phyloP scores from a whole-genome alignment of 2,888 invertebrate genomes.

The Hydrotaea diabolus region DNA sequence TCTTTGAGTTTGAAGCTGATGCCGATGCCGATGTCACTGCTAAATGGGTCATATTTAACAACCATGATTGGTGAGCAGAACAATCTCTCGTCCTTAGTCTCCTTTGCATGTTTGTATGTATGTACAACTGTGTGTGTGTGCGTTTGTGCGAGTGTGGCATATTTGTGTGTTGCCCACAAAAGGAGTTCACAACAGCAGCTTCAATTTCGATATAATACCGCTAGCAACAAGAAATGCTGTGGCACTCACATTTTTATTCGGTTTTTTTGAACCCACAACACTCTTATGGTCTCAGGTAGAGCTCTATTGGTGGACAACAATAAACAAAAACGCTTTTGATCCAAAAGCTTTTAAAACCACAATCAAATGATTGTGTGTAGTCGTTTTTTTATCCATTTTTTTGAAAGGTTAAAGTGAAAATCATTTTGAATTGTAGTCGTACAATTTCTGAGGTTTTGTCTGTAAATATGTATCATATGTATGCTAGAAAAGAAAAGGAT shows the following conservation, averaged over 20 bases:
- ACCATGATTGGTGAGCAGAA: constrained; percentile 1
- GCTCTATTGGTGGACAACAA: neutral
- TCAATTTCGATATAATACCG: constrained; percentile 30
- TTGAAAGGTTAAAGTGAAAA: neutral
- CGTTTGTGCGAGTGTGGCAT: too few species aligned
- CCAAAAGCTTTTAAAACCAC: constrained; percentile 22
- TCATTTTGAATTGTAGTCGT: too few species aligned
- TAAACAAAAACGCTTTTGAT: constrained; percentile 6
- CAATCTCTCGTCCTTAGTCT: neutral
- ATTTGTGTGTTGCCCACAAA: constrained; percentile 21
- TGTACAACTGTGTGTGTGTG: too few species aligned
- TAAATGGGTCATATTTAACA: constrained; percentile 38
- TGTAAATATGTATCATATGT: too few species aligned
- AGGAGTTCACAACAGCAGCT: constrained; percentile 14
- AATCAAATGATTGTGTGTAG: constrained; percentile 1
- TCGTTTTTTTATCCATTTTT: neutral
- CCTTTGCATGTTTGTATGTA: neutral
- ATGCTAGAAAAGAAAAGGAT: too few species aligned
- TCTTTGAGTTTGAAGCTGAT: constrained; percentile 8
- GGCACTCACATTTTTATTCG: neutral
- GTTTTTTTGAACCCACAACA: neutral
- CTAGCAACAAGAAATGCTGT: constrained; percentile 4
- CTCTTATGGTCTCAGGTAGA: constrained; percentile 12
- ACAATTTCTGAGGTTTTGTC: too few species aligned
- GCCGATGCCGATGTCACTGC: neutral